Evolutionary conservation across 2,888 invertebrate species (phyloP).

Genomic region (Polylopha cassiicola): DNA sequence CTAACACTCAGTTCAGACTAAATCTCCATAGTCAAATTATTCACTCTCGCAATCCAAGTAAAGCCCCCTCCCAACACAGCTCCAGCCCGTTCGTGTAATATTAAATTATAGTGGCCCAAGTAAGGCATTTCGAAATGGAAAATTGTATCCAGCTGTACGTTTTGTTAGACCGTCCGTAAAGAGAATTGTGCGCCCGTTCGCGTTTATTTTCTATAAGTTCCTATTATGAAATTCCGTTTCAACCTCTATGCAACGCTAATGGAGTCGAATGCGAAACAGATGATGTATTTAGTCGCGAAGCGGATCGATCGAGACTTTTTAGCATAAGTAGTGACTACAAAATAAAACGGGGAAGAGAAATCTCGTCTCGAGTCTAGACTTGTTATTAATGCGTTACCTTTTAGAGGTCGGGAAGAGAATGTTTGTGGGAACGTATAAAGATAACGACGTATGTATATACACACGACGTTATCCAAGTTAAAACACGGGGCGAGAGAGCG

Average conservation of each 20-base stretch:
- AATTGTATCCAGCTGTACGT: constrained; percentile 55
- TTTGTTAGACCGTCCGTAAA: constrained; percentile 40
- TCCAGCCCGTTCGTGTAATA: constrained; percentile 60
- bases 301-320: constrained; percentile 29
- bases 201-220: constrained; percentile 39
- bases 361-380: constrained; percentile 37
- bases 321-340: constrained; percentile 28
- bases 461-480: constrained; percentile 37
- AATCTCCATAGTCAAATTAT: constrained; percentile 73
- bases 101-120: constrained; percentile 71
- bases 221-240: constrained; percentile 46
- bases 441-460: constrained; percentile 39
- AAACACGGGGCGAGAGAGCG: constrained; percentile 37
- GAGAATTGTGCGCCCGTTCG: constrained; percentile 32
- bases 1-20: constrained; percentile 37
- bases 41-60: constrained; percentile 69
- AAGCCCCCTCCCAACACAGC: constrained; percentile 55
- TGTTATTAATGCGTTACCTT: constrained; percentile 44
- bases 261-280: constrained; percentile 23
- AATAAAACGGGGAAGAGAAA: constrained; percentile 29
- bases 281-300: constrained; percentile 27
- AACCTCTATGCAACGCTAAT: constrained; percentile 28
- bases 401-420: constrained; percentile 28
- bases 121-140: constrained; percentile 70
- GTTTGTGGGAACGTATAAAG: constrained; percentile 23